Conservation (phyloP, 1,140 invertebrate genomes). For the Ooceraea biroi region DNA sequence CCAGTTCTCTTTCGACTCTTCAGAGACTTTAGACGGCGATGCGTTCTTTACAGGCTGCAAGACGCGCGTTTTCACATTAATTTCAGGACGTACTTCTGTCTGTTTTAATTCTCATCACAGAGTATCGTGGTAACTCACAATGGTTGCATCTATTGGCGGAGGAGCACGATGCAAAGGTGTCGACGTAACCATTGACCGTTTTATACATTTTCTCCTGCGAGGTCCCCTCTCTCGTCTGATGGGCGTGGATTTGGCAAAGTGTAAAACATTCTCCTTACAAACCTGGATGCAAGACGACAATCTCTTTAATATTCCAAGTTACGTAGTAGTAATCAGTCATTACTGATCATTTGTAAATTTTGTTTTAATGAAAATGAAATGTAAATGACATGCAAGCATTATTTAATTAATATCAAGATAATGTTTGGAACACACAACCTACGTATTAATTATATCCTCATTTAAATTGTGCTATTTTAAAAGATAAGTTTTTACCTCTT, state of each 20-base stretch:
- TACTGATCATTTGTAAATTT: constrained; percentile 64
- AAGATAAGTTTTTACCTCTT: constrained; percentile 81
- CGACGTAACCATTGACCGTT: constrained; percentile 84
- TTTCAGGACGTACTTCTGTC: not conserved
- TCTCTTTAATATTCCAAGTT: constrained; percentile 52
- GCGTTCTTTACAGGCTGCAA: constrained; percentile 77
- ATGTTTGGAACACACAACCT: not conserved
- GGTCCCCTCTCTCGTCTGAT: constrained; percentile 81
- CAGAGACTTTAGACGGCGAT: constrained; percentile 79
- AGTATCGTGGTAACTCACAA: constrained; percentile 69
- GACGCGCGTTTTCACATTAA: constrained; percentile 7
- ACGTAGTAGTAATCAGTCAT: constrained; percentile 5
- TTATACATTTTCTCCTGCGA: constrained; percentile 84
- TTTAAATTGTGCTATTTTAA: not conserved
- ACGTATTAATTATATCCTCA: not conserved
- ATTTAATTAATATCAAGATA: constrained; percentile 58
- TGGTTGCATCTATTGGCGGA: constrained; percentile 79
- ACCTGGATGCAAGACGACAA: constrained; percentile 76
- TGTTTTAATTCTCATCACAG: not conserved
- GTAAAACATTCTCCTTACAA: constrained; percentile 86
- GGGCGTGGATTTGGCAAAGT: constrained; percentile 83
- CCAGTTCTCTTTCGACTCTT: constrained; percentile 86
- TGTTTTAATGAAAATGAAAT: constrained; percentile 50
- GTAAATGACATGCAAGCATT: constrained; percentile 69
- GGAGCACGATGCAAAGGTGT: constrained; percentile 81